A percentile compares a stretch with the other conserved stretches of the same genome.
These are phyloP conservation scores for Anniella stebbinsi DNA, from an alignment of 2,797 vertebrate genomes.

Conservation along the genomic window DNA sequence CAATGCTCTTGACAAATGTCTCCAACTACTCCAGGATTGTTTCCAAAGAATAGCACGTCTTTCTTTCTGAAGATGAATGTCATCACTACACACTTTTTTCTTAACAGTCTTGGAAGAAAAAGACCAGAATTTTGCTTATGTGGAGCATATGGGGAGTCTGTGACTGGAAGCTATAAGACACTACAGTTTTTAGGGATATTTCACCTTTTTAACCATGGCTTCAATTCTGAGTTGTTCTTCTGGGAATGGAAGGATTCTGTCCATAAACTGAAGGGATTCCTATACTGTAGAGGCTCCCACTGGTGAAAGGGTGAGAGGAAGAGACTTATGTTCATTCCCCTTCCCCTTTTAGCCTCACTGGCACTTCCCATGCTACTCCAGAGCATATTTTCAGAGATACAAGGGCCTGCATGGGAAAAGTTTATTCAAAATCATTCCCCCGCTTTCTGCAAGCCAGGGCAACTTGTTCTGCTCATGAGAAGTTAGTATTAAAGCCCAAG, in stretches of 20 bases:
- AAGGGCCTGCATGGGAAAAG: neutral
- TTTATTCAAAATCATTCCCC: too few relatives aligned
- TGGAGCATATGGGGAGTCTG: neutral
- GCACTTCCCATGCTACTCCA: too few relatives aligned
- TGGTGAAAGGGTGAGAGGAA: neutral
- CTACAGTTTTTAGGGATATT: neutral
- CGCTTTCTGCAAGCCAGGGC: neutral
- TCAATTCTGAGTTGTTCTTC: neutral
- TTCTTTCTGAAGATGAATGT: neutral
- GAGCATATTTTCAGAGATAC: neutral
- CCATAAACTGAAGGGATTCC: neutral
- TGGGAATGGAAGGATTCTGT: neutral
- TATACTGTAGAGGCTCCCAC: neutral
- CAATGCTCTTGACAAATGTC: constrained; percentile 19
- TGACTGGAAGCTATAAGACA: neutral
- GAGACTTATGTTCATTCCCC: neutral
- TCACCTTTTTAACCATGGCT: neutral
- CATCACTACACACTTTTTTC: neutral
- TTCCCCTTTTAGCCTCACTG: too few relatives aligned
- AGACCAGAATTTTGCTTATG: neutral
- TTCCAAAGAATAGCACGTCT: constrained; percentile 5
- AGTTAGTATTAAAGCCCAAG: neutral
- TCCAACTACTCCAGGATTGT: constrained; percentile 5
- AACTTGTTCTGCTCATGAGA: neutral
- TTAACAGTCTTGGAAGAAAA: neutral